Percentiles rank a stretch among this genome's conserved stretches.
Conservation (phyloP, 2,797 vertebrate genomes). For the Acridotheres tristis region DNA sequence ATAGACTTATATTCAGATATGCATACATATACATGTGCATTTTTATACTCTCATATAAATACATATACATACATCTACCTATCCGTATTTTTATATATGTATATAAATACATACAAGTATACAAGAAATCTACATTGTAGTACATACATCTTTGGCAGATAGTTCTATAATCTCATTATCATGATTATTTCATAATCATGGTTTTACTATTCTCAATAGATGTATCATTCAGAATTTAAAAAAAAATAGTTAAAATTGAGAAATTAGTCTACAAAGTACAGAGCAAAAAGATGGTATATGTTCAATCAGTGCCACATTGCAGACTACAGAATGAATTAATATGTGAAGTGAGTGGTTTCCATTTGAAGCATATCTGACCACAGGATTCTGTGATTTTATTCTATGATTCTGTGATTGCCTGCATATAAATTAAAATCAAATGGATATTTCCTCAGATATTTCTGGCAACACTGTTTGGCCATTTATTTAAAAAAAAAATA, state of each 20-base stretch:
- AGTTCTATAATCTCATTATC: neutral
- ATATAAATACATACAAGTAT: neutral
- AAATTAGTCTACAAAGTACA: neutral
- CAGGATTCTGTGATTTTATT: constrained; percentile 14
- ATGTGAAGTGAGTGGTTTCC: neutral
- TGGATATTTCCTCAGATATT: constrained; percentile 17
- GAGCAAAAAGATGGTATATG: neutral
- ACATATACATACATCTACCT: neutral
- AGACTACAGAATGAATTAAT: constrained; percentile 12
- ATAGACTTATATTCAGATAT: neutral
- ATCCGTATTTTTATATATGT: neutral
- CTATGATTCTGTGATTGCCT: constrained; percentile 28
- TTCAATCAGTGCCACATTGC: neutral
- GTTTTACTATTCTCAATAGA: neutral
- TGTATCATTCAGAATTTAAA: neutral
- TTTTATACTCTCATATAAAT: neutral
- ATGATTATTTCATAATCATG: neutral
- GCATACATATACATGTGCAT: neutral
- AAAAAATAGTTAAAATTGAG: neutral
- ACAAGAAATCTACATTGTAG: neutral
- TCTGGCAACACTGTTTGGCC: neutral
- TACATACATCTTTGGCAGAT: neutral
- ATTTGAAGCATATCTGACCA: constrained; percentile 33
- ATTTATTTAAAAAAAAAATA: neutral
- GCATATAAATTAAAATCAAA: constrained; percentile 13